Conservation (phyloP, 2,797 vertebrate genomes). For the Avahi laniger region DNA sequence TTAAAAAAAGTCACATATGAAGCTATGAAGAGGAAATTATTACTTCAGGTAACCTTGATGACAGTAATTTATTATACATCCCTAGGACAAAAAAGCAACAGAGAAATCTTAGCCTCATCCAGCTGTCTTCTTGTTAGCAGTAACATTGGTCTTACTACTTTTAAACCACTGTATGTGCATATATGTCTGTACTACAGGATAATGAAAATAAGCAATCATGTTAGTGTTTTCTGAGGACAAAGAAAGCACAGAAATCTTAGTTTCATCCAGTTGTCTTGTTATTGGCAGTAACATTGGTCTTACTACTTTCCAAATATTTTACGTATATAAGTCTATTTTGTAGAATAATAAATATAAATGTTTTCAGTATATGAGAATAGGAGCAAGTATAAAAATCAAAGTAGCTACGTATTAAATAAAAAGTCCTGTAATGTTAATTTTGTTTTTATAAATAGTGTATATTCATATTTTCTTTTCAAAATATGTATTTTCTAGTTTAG, state of each 20-base stretch:
- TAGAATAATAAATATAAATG: not conserved
- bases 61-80: not conserved
- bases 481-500: not conserved
- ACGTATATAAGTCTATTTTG: not conserved
- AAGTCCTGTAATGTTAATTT: not conserved
- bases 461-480: not conserved
- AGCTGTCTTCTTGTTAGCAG: not conserved
- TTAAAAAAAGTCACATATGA: not conserved
- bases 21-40: not conserved
- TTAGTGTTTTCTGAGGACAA: not conserved
- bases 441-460: not conserved
- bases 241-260: not conserved
- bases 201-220: not conserved
- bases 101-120: not conserved
- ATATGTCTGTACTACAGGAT: not conserved
- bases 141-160: not conserved
- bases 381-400: not conserved
- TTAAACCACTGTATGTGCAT: not conserved
- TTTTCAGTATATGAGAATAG: not conserved
- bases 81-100: not conserved
- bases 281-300: not conserved
- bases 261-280: not conserved
- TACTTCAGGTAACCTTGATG: not conserved
- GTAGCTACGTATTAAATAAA: not conserved
- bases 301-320: not conserved